These are phyloP conservation scores for Dichetophora obliterata DNA, from an alignment of 2,888 invertebrate genomes.

Conservation along the genomic window DNA sequence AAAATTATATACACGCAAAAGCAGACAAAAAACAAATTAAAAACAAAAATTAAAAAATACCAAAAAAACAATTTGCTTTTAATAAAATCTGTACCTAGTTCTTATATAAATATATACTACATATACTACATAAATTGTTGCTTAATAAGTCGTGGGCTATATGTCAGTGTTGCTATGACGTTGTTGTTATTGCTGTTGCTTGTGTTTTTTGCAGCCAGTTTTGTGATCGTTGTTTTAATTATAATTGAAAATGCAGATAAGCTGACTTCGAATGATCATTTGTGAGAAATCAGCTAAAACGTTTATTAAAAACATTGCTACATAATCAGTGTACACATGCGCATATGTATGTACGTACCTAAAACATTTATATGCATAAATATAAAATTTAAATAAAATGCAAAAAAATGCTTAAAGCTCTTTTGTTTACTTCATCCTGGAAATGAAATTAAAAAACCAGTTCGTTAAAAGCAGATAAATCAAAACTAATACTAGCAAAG, in stretches of 20 bases:
- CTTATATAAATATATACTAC: not conserved
- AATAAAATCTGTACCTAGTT: not conserved
- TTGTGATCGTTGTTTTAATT: not conserved
- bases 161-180: not conserved
- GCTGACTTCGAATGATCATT: not conserved
- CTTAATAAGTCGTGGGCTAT: too few species aligned
- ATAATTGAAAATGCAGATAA: not conserved
- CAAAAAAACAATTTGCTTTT: not conserved
- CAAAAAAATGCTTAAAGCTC: not conserved
- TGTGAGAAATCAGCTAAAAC: not conserved
- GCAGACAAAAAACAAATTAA: not conserved
- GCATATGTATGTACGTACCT: too few species aligned
- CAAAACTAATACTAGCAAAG: not conserved
- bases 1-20: not conserved
- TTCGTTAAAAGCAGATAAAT: not conserved
- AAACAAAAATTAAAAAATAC: constrained; percentile 1
- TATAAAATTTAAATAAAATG: not conserved
- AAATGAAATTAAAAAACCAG: not conserved
- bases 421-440: too few species aligned
- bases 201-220: not conserved
- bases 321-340: too few species aligned
- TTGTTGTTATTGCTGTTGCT: not conserved
- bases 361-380: too few species aligned
- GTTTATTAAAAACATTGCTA: too few species aligned
- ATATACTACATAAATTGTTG: too few species aligned